A percentile compares a stretch with the other conserved stretches of the same genome.
These are phyloP conservation scores for Nephrotoma guestfalica DNA, from an alignment of 2,888 invertebrate genomes.

Conservation along the genomic window DNA sequence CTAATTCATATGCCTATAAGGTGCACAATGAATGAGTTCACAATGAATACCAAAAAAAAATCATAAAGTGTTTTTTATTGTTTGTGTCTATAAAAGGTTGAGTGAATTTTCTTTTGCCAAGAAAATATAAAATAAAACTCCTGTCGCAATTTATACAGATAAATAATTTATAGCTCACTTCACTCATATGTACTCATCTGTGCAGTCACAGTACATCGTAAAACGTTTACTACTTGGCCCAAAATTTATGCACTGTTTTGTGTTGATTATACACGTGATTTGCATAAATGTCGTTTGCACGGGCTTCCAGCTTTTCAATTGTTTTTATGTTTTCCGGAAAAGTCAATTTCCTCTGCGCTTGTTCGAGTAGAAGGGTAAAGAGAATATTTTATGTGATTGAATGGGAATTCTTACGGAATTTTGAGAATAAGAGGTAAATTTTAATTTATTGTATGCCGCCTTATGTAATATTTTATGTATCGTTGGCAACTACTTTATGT, in stretches of 20 bases:
- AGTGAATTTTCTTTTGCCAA: neutral
- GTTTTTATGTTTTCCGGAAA: neutral
- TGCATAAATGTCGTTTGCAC: neutral
- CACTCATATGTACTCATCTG: neutral
- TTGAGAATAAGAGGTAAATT: neutral
- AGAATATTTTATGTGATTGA: neutral
- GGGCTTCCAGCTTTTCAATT: neutral
- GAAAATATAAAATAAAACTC: neutral
- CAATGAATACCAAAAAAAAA: neutral
- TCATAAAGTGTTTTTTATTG: neutral
- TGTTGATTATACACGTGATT: neutral
- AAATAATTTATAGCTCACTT: neutral
- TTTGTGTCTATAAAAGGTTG: neutral
- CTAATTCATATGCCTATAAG: too few species aligned
- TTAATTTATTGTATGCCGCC: neutral
- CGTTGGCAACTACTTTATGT: neutral
- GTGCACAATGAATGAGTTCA: neutral
- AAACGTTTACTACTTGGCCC: too few species aligned
- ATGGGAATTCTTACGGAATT: too few species aligned
- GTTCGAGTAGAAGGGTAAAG: neutral
- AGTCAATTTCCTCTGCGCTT: neutral
- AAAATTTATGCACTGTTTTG: too few species aligned
- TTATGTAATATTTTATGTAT: neutral
- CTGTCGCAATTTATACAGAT: neutral
- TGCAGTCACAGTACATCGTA: too few species aligned